A percentile compares a stretch with the other conserved stretches of the same genome.
These are phyloP conservation scores for Icerya purchasi DNA, from an alignment of 2,888 invertebrate genomes.

Conservation along the genomic window DNA sequence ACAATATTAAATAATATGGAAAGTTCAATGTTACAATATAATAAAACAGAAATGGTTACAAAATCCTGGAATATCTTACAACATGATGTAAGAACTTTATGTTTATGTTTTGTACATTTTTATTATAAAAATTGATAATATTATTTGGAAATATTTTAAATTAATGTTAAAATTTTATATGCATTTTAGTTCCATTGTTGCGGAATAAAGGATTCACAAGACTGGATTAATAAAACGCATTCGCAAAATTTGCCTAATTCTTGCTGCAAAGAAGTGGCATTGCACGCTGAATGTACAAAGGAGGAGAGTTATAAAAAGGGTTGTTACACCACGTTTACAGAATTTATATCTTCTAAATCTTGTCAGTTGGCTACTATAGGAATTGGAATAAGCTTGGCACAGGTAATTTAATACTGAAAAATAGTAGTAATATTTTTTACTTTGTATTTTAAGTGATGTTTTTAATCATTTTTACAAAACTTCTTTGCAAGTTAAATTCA, in stretches of 20 bases:
- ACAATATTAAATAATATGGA: neutral
- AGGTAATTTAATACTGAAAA: too few relatives aligned
- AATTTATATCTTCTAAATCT: neutral
- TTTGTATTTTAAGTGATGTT: too few relatives aligned
- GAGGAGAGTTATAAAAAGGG: neutral
- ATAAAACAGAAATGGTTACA: neutral
- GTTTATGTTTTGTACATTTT: too few relatives aligned
- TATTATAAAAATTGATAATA: neutral
- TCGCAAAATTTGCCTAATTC: neutral
- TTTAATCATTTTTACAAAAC: too few relatives aligned
- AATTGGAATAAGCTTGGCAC: neutral
- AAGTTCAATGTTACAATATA: neutral
- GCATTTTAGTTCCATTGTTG: neutral
- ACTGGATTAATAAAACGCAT: neutral
- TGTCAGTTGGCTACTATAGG: neutral
- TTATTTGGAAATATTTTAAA: neutral
- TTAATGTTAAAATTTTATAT: too few relatives aligned
- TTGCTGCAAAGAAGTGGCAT: neutral
- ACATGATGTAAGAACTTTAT: neutral
- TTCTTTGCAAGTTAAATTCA: too few relatives aligned
- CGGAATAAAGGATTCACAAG: neutral
- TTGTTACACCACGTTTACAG: neutral
- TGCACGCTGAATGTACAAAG: neutral
- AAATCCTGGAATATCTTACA: neutral
- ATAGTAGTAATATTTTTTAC: too few relatives aligned